Percentiles rank a stretch among this genome's conserved stretches.
These are phyloP conservation scores for Microcaecilia unicolor DNA, from an alignment of 2,797 vertebrate species.

Conservation along the genomic window DNA sequence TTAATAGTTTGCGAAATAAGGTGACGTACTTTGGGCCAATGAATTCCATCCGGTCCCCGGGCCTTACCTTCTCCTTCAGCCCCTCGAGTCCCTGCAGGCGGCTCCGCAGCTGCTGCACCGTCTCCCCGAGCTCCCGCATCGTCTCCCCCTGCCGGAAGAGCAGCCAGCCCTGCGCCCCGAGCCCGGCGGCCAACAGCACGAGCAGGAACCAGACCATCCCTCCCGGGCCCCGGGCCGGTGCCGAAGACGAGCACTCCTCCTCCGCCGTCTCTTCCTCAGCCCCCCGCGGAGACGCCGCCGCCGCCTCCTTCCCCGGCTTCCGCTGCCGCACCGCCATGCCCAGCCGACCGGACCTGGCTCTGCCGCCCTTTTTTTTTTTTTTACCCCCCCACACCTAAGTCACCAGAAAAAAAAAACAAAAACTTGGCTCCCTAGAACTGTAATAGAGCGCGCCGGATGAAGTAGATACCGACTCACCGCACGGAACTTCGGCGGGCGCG, in stretches of 20 bases:
- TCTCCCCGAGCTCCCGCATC: not conserved
- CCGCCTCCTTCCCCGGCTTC: not conserved
- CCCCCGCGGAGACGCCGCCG: too few relatives aligned
- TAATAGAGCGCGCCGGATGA: too few relatives aligned
- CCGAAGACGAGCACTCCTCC: not conserved
- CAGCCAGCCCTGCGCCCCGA: not conserved
- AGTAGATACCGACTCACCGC: too few relatives aligned
- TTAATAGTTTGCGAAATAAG: too few relatives aligned
- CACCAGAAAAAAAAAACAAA: too few relatives aligned
- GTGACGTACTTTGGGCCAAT: too few relatives aligned
- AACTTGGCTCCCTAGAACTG: too few relatives aligned
- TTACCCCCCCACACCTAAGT: too few relatives aligned
- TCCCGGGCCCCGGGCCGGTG: not conserved
- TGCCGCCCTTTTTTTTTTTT: too few relatives aligned
- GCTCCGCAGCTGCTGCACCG: constrained; percentile 31
- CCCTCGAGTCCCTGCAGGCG: not conserved
- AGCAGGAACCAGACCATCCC: not conserved
- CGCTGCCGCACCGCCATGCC: not conserved
- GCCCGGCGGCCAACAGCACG: not conserved
- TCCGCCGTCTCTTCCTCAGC: not conserved
- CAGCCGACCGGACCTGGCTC: not conserved
- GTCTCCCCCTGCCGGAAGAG: not conserved
- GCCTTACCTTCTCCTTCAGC: not conserved
- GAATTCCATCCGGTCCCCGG: too few relatives aligned
- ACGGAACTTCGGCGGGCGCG: too few relatives aligned